Base-by-base conservation (phyloP, 1,140 invertebrate species). In the Lanistes nyassanus region DNA sequence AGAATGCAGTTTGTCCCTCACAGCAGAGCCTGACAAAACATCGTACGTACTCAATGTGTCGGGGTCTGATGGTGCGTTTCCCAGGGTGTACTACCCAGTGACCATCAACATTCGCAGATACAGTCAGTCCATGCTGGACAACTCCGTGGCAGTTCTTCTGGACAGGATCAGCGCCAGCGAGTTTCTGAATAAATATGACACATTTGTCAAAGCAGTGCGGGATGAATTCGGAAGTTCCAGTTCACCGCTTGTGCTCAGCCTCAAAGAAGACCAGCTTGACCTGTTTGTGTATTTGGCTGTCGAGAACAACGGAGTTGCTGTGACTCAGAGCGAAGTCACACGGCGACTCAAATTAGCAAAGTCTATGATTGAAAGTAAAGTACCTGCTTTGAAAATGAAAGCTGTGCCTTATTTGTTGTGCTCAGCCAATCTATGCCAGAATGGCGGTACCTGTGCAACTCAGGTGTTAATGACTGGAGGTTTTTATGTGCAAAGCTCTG, bases 61-160 rank as follows among this genome's bases (percentile, higher is more conserved):
- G 9, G 96, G 95, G 3, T 96, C 95, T 86, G 97, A 99, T 89
- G 96, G 97, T 3, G 92, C 92, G 76, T 95, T 97, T 84, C 90
- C 91, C 16, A 93, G 96, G 88, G 96, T 97, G 0, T 89, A 93
- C 29, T 97, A 96, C 9, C 94, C 93, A 34, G 93, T 97, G 1
- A 93, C 93, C 4, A 92, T 98, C 0, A 93, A 95, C 85, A 96
- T 97, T 82, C 89, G 94, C 51, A 91, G 91, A 23, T 95, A 97
- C 84, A 92, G 93, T 77, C 97, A 97, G 85, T 85, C 87, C 16
- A 97, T 95, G 0, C 90, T 98, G 16, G 93, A 94, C 65, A 94
- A 97, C 85, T 95, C 94, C 21, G 90, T 97, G 1, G 94, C 94
- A 0, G 84, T 97, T 21, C 91, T 93, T 80, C 91, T 97, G 51